Base-by-base conservation (phyloP, 2,888 invertebrate genomes). In the Athalia cordata region DNA sequence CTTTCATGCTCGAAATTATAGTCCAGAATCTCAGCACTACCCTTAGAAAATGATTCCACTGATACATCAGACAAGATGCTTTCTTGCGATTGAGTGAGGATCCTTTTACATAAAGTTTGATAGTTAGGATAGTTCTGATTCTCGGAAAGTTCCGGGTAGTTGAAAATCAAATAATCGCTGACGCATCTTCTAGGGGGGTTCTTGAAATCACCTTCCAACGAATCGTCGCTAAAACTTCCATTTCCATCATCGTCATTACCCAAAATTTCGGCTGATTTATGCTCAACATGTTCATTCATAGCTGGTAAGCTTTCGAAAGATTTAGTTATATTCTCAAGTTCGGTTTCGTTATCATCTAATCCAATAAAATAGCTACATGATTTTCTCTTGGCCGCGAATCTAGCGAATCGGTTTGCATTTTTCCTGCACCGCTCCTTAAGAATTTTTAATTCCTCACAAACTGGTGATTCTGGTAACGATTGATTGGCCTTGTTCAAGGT, bases 381-480 rank as follows among this genome's bases (percentile, higher is more conserved):
- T 83, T 93, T 92, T 45, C 94, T 89, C 81, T 93, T 93, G 82
- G 88, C 87, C 1, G 88, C 87, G 77, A 89, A 87, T 79, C 87
- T 85, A 88, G 92, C 75, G 90, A 91, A 86, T 90, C 92, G 88
- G 75, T 91, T 91, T 59, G 84, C 83, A 68, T 86, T 86, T 76
- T 85, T 86, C 68, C 86, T 86, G 79, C 87, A 88, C 50, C 86
- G 84, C 79, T 89, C 86, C 79, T 85, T 83, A 82, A 90, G 15
- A 81, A 81, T 77, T 86, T 94, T 94, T 57, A 94, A 92, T 86
- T 96, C 96, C 86, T 96, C 96, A 76, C 94, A 95, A 0, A 96
- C 96, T 0, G 96, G 96, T 0, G 96, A 96, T 0, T 96, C 95
- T 0, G 96, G 96, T 82, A 96, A 93, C 4, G 96, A 96, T 84